phyloP scores from a whole-genome alignment of 2,113 vertebrate species.

The Ctenodactylus gundi region DNA sequence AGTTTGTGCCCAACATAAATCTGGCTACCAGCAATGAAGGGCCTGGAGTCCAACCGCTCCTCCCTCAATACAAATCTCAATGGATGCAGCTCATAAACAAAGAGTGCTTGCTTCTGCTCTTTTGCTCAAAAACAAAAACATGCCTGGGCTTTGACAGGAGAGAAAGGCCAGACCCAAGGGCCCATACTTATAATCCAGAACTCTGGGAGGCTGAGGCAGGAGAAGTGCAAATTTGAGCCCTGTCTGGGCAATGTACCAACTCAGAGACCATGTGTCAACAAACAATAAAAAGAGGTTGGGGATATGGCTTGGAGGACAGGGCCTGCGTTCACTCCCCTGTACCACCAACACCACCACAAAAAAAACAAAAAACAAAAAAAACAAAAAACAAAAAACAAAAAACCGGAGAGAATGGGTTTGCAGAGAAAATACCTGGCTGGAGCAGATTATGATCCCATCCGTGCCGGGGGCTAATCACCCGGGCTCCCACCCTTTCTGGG shows the following conservation, averaged over 20 bases:
- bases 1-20: not conserved
- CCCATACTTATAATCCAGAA: too few species aligned
- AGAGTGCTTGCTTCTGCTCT: not conserved
- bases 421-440: not conserved
- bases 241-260: too few species aligned
- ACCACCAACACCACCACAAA: too few species aligned
- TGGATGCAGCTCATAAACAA: constrained; percentile 20
- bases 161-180: too few species aligned
- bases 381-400: too few species aligned
- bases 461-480: not conserved
- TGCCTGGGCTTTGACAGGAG: not conserved
- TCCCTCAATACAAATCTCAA: not conserved
- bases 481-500: not conserved
- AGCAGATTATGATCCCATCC: not conserved
- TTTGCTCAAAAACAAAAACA: constrained; percentile 15
- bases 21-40: not conserved
- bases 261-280: too few species aligned
- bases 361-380: too few species aligned
- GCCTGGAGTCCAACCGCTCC: not conserved
- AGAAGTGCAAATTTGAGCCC: too few species aligned
- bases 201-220: too few species aligned
- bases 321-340: too few species aligned
- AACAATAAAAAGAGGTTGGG: too few species aligned
- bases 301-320: too few species aligned
- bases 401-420: not conserved